Conservation (phyloP, 2,797 vertebrate genomes). For the Chanos chanos region DNA sequence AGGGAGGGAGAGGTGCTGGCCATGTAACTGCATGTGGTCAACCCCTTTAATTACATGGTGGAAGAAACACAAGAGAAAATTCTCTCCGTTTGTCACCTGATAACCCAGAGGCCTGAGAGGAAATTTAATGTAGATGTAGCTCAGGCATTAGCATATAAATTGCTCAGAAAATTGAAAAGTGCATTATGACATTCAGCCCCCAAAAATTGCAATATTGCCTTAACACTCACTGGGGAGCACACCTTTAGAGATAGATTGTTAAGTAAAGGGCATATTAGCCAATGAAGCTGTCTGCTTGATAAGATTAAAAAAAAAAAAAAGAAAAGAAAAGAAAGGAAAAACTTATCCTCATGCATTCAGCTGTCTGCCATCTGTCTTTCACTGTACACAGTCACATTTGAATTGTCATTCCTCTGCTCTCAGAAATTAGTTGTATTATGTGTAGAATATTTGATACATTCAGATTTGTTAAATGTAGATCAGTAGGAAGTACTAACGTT, state of each 20-base stretch:
- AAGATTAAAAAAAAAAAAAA: too few species aligned
- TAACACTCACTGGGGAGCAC: slow-evolving; percentile 59
- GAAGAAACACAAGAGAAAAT: slow-evolving; percentile 32
- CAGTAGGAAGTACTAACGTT: too few species aligned
- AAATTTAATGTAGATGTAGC: slow-evolving; percentile 65
- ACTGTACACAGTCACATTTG: too few species aligned
- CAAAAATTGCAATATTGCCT: slow-evolving; percentile 64
- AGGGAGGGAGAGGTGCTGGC: background rate
- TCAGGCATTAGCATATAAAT: slow-evolving; percentile 79
- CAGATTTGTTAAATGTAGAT: too few species aligned
- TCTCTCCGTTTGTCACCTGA: slow-evolving; percentile 35
- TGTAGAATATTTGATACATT: too few species aligned
- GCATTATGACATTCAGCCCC: slow-evolving; percentile 71
- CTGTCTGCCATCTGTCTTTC: too few species aligned
- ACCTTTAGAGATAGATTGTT: slow-evolving; percentile 60
- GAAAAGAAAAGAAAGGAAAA: too few species aligned
- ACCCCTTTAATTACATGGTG: slow-evolving; percentile 43
- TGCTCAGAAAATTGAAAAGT: slow-evolving; percentile 70
- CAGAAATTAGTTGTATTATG: too few species aligned
- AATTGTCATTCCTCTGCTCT: too few species aligned
- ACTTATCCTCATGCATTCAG: slow-evolving; percentile 56
- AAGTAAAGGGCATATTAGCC: slow-evolving; percentile 54
- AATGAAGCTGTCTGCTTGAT: slow-evolving; percentile 60
- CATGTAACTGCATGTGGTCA: slow-evolving; percentile 14
- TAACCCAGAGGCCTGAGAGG: slow-evolving; percentile 36